Evolutionary conservation across 2,888 invertebrate genomes (phyloP), one percentile per base, ranked within the genome.

Genomic region (Nineta flava): DNA sequence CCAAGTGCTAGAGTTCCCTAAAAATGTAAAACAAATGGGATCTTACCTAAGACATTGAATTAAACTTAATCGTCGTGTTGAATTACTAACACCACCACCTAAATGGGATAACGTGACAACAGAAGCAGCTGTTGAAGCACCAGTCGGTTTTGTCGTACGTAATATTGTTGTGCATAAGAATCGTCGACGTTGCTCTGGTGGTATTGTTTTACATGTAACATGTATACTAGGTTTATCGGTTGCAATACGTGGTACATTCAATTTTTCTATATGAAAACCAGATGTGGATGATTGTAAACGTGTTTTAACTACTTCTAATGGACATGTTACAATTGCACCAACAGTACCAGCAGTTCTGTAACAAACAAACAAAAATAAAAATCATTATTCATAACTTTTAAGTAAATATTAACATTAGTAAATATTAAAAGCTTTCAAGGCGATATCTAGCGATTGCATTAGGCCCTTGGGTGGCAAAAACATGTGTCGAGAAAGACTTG

Each of bases 281-380:
- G 83, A 85, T 55, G 83, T 79, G 6, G 95, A 95, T 19, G 96
- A 96, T 68, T 97, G 97, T 56, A 95, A 77, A 26, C 97, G 80
- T 10, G 96, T 96, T 71, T 97, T 97, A 44, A 97, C 93, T 56
- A 97, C 96, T 74, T 97, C 97, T 60, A 97, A 72, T 10, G 97
- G 97, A 69, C 96, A 96, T 62, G 97, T 97, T 55, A 93, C 83
- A 56, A 97, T 90, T 15, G 96, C 96, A 49, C 96, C 96, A 45
- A 90, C 86, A 48, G 96, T 97, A 54, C 97, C 97, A 55, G 94
- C 97, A 68, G 90, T 81, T 65, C 96, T 96, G 70, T 21, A 70
- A 68, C 58, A 50, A 55, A 52, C 53, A 52, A 58, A 56, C 52
- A 13, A 41, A 7, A 41, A 41, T 13, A 10, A 32, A 9, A n/a